phyloP scores from a whole-genome alignment of 1,140 invertebrate genomes.

The Amyelois transitella region DNA sequence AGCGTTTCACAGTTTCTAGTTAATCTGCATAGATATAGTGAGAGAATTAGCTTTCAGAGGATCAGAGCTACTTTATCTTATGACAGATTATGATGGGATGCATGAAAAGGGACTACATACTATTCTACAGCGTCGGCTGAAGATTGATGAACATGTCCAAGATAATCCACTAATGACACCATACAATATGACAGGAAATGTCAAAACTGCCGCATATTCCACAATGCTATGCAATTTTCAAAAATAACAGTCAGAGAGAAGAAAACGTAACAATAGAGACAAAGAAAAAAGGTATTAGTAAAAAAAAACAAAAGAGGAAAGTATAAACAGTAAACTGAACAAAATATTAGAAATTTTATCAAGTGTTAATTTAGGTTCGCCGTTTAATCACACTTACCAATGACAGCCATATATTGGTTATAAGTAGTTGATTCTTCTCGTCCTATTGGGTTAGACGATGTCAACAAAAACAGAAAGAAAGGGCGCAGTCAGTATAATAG shows the following conservation, averaged over 20 bases:
- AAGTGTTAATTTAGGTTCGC: slow-evolving; percentile 67
- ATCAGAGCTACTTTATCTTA: slow-evolving; percentile 16
- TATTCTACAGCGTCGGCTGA: slow-evolving; percentile 52
- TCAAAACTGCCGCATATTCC: slow-evolving; percentile 70
- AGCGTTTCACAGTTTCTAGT: background rate
- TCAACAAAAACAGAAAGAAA: slow-evolving; percentile 80
- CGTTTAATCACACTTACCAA: slow-evolving; percentile 85
- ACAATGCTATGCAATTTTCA: slow-evolving; percentile 71
- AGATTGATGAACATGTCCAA: slow-evolving; percentile 40
- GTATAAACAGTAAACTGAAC: slow-evolving; percentile 61
- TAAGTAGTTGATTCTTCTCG: slow-evolving; percentile 90
- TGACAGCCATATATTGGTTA: slow-evolving; percentile 90
- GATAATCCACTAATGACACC: slow-evolving; percentile 46
- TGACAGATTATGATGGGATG: slow-evolving; percentile 44
- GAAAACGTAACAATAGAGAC: slow-evolving; percentile 22
- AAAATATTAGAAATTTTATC: slow-evolving; percentile 63
- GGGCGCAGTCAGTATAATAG: slow-evolving; percentile 76
- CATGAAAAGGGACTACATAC: slow-evolving; percentile 56
- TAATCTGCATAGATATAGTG: no score
- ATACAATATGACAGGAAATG: slow-evolving; percentile 39
- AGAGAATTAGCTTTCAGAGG: background rate
- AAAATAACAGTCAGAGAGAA: slow-evolving; percentile 47
- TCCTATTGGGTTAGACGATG: slow-evolving; percentile 80
- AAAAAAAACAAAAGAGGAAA: slow-evolving; percentile 37
- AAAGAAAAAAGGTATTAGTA: slow-evolving; percentile 27